Base-by-base conservation (phyloP, 2,888 invertebrate species). In the Sacculina carcini region DNA sequence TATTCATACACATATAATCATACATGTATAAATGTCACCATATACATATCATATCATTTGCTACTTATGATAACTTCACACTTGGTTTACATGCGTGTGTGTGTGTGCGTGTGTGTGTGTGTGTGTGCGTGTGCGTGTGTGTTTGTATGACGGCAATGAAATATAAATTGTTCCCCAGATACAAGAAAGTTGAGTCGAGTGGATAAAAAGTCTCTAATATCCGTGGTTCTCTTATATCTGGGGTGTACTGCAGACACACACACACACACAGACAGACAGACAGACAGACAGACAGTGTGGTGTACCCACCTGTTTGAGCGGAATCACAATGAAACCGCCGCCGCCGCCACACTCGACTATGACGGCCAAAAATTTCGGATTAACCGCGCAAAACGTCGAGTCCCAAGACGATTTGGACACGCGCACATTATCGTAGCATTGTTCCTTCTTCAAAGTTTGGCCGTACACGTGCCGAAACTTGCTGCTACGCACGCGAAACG, bases 391-490 rank as follows among this genome's bases (percentile, higher is more conserved):
- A 69, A 94, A 94, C 58, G 89, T 89, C 56, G 90, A 87, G 67
- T 96, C 96, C 84, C 94, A 94, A 65, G 90, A 90, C 58, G 68
- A 68, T 68, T 92, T 89, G 57, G 90, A 90, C 58, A 94, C 90
- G 65, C 89, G 73, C 63, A 96, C 79, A 69, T 90, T 90, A 71
- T 96, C 94, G 71, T 87, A 94, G 71, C 92, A 92, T 70, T 87
- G 85, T 66, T 94, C 92, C 66, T 92, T 76, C 71, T 90, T 87
- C 60, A 84, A 71, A 61, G 85, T 78, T 64, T 83, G 82, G 59
- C 86, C 87, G 65, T 77, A 82, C 64, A 94, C 90, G 73, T 94
- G 94, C 67, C 92, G 85, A 73, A 92, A 94, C 74, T 94, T 94
- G 67, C 90, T 90, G 72, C 79, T 83, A 71, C 92, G 81, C 62